Evolutionary conservation across 2,113 vertebrate species (phyloP).

Genomic region (Probosciger aterrimus): DNA sequence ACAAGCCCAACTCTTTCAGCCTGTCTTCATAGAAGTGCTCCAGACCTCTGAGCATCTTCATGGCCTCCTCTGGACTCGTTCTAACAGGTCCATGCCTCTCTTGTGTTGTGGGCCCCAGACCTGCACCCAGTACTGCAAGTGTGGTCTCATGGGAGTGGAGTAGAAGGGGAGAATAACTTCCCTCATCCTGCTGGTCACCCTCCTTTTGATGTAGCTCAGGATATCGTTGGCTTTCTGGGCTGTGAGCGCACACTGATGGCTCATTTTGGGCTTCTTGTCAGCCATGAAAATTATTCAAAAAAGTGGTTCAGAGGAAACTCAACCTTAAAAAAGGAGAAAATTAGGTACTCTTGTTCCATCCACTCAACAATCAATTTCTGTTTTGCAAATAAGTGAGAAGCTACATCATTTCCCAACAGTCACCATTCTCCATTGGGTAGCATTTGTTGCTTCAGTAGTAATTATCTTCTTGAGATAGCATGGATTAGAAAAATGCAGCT

Average conservation of each 20-base stretch:
- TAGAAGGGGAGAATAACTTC: neutral
- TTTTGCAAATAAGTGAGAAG: neutral
- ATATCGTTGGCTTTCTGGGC: neutral
- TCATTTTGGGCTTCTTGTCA: neutral
- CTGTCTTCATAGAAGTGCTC: neutral
- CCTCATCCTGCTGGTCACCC: neutral
- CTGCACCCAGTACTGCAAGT: neutral
- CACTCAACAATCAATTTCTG: neutral
- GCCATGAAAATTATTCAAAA: neutral
- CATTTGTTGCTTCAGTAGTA: neutral
- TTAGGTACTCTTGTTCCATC: neutral
- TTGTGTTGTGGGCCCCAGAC: rapidly evolving
- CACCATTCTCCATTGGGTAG: neutral
- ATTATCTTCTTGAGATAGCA: neutral
- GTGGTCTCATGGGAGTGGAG: neutral
- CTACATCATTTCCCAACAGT: neutral
- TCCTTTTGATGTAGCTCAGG: neutral
- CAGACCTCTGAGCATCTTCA: neutral
- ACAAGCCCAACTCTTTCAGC: neutral
- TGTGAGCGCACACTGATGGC: neutral
- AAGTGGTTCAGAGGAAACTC: neutral
- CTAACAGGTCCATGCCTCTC: neutral
- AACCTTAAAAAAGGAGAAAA: neutral
- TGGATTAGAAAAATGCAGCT: neutral
- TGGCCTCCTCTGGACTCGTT: neutral